Evolutionary conservation across 2,797 vertebrate genomes (phyloP), one percentile per base, ranked within the genome.

Genomic region (Micromesistius poutassou): DNA sequence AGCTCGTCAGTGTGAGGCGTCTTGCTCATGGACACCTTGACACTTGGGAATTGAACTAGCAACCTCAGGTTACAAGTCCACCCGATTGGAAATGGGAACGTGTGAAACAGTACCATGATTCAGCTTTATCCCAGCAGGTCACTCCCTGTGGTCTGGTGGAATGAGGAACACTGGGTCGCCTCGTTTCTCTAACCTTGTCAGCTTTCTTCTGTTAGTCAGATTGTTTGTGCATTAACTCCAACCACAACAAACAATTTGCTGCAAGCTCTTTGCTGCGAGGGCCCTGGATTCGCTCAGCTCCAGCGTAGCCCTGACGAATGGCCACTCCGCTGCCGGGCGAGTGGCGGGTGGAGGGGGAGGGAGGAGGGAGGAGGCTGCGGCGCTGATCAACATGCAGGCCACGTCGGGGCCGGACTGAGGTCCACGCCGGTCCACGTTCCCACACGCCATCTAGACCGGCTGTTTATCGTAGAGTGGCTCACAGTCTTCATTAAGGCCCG

Each of bases 231-330:
- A 62, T 62, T n/a, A n/a, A n/a, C 50, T n/a, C 22, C 50, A 7
- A 62, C 50, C 50, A 14, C 68, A 30, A 30, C 68, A 71, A 13
- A 30, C 25, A 12, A 71, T 28, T 28, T 71, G 68, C 68, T 12
- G 68, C 68, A 1, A 30, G 68, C 30, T 30, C 28, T 13, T 71
- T 30, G 25, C 68, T 1, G 13, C 9, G 68, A 71, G 30, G 68
- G 28, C 68, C 68, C 4, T 9, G 0, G 30, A 71, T 71, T 30
- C 28, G 68, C 80, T 76, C 40, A 78, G 70, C 50, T 16, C 80
- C 83, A 78, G 36, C 13, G 74, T 81, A 80, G 76, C 81, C 81
- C 79, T 83, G 85, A 87, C 80, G 83, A 86, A 89, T 85, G 81
- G 25, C 14, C 1, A 22, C 81, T 74, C 36, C 4, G 6, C 77